phyloP scores from a whole-genome alignment of 2,888 invertebrate species.

The Exocentrus adspersus region DNA sequence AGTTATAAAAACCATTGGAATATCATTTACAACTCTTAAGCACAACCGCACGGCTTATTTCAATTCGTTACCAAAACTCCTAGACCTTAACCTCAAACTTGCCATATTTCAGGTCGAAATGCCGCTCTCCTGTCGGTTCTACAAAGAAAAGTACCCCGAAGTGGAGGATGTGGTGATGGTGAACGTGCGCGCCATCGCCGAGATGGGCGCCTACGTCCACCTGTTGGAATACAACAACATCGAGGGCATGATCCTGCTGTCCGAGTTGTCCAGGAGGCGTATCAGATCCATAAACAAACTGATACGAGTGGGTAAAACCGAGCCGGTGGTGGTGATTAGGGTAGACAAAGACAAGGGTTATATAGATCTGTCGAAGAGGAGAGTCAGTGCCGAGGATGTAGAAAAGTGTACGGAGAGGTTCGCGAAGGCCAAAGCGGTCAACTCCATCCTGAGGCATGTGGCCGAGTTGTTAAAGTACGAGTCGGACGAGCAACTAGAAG shows the following conservation, averaged over 20 bases:
- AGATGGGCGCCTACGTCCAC: conserved; percentile 99
- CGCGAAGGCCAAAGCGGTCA: conserved; percentile 98
- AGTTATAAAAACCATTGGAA: not conserved
- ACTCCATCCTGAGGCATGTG: conserved; percentile 96
- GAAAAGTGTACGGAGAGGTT: conserved; percentile 98
- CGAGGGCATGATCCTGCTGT: conserved; percentile 98
- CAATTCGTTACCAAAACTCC: not conserved
- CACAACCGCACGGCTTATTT: not conserved
- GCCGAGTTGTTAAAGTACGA: conserved; percentile 94
- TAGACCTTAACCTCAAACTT: conserved; percentile 26
- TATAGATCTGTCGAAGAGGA: conserved; percentile 98
- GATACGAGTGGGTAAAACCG: conserved; percentile 97
- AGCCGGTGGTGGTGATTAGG: conserved; percentile 98
- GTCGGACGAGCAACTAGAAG: conserved; percentile 91
- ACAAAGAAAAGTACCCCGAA: conserved; percentile 97
- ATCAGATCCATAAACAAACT: conserved; percentile 99
- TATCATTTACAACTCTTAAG: too few relatives aligned
- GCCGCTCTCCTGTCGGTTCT: conserved; percentile 96
- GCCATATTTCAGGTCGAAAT: conserved; percentile 65
- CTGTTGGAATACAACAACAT: conserved; percentile 98
- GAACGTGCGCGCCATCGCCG: conserved; percentile 96
- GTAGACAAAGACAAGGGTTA: conserved; percentile 99
- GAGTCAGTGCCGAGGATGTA: conserved; percentile 98
- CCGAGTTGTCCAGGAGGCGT: conserved; percentile 97
- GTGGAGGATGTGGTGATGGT: conserved; percentile 99